Evolutionary conservation across 2,888 invertebrate species (phyloP).

Genomic region (Cetonia aurata): DNA sequence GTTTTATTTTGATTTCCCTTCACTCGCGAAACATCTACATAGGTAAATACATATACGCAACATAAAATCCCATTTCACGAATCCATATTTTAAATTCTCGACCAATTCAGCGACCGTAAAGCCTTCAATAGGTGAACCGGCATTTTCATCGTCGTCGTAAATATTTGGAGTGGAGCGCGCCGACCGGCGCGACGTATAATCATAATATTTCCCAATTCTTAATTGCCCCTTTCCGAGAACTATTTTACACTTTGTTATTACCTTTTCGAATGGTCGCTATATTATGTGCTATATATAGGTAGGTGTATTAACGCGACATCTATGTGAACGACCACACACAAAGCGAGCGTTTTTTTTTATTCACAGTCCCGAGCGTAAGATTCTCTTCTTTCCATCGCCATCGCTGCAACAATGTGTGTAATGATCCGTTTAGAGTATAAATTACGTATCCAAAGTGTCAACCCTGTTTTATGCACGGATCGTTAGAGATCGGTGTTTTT

Average conservation of each 20-base stretch:
- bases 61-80: neutral
- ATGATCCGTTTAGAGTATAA: too few relatives aligned
- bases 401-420: too few relatives aligned
- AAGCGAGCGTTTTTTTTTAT: too few relatives aligned
- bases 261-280: slow-evolving; percentile 9
- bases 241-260: slow-evolving; percentile 38
- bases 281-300: too few relatives aligned
- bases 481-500: too few relatives aligned
- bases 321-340: too few relatives aligned
- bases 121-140: slow-evolving; percentile 17
- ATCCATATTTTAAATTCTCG: slow-evolving; percentile 14
- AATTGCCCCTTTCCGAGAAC: slow-evolving; percentile 34
- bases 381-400: too few relatives aligned
- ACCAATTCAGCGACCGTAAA: slow-evolving; percentile 23
- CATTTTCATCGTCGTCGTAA: slow-evolving; percentile 27
- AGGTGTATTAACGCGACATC: too few relatives aligned
- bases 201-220: slow-evolving; percentile 34
- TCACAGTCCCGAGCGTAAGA: too few relatives aligned
- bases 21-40: slow-evolving; percentile 12
- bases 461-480: too few relatives aligned
- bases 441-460: too few relatives aligned
- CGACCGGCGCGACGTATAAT: slow-evolving; percentile 8
- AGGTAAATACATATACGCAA: neutral
- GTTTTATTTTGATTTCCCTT: neutral
- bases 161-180: slow-evolving; percentile 22